Evolutionary conservation across 2,888 invertebrate species (phyloP).

Genomic region (Megalurothrips usitatus): DNA sequence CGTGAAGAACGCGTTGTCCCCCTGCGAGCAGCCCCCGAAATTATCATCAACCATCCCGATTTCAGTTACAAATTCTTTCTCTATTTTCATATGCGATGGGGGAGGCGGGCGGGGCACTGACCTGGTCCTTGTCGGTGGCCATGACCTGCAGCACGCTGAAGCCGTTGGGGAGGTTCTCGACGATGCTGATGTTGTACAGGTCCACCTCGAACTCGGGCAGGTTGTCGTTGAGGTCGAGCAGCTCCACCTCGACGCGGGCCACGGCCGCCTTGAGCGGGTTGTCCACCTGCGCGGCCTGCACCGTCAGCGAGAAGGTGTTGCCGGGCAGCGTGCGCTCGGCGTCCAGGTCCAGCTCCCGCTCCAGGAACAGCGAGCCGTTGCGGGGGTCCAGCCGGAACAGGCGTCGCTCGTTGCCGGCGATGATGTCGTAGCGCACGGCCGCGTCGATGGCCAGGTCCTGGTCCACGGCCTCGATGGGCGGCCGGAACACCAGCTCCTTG

Average conservation of each 20-base stretch:
- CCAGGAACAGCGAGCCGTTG: conserved; percentile 71
- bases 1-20: conserved; percentile 77
- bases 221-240: conserved; percentile 77
- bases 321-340: conserved; percentile 64
- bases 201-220: conserved; percentile 83
- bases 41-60: too few relatives aligned
- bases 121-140: conserved; percentile 73
- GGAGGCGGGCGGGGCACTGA: conserved; percentile 34
- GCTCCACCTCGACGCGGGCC: conserved; percentile 67
- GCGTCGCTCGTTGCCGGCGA: conserved; percentile 73
- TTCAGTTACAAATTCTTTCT: too few relatives aligned
- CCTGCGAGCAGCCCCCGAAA: conserved; percentile 42
- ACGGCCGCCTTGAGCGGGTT: conserved; percentile 70
- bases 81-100: too few relatives aligned
- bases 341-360: conserved; percentile 78
- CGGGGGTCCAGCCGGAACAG: conserved; percentile 68
- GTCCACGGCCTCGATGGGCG: conserved; percentile 71
- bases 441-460: conserved; percentile 72
- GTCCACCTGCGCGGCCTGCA: conserved; percentile 71
- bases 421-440: conserved; percentile 69
- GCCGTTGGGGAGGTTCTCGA: conserved; percentile 84
- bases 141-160: conserved; percentile 66
- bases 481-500: conserved; percentile 63
- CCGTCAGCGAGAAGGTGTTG: conserved; percentile 66
- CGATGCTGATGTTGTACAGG: conserved; percentile 86